phyloP scores from a whole-genome alignment of 2,113 vertebrate species.

The Anas platyrhynchos region DNA sequence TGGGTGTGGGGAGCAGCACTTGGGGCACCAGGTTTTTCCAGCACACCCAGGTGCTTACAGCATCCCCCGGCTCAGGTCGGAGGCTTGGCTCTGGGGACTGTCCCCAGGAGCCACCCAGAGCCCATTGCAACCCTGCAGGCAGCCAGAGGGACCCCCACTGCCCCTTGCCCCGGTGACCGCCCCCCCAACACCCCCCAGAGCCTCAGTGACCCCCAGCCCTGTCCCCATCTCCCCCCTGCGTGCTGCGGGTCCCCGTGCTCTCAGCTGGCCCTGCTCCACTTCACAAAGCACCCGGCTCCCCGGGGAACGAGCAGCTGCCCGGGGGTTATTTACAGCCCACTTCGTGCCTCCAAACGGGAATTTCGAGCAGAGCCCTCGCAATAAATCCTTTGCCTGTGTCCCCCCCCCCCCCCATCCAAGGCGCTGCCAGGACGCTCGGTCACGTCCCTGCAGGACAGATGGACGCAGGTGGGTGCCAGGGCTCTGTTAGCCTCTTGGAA shows the following conservation, averaged over 20 bases:
- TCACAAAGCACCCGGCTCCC: too few relatives aligned
- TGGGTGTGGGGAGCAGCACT: not conserved
- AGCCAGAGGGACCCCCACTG: not conserved
- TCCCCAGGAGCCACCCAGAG: not conserved
- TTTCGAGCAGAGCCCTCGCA: not conserved
- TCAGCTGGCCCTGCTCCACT: too few relatives aligned
- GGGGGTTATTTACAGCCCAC: not conserved
- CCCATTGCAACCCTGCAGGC: not conserved
- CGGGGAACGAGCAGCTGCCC: not conserved
- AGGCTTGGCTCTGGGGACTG: not conserved
- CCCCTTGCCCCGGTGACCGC: not conserved
- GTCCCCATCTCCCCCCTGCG: too few relatives aligned
- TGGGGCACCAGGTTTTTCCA: not conserved
- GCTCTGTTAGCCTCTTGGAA: not conserved
- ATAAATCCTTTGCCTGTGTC: not conserved
- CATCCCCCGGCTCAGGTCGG: accelerated
- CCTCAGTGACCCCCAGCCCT: too few relatives aligned
- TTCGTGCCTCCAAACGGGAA: not conserved
- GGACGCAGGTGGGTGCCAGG: not conserved
- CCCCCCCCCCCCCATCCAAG: not conserved
- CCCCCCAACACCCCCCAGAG: too few relatives aligned
- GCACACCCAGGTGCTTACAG: accelerated
- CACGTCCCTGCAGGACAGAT: not conserved
- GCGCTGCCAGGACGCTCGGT: not conserved
- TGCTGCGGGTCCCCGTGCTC: too few relatives aligned